Evolutionary conservation across 2,113 vertebrate genomes (phyloP).

Genomic region (Tachysurus fulvidraco): DNA sequence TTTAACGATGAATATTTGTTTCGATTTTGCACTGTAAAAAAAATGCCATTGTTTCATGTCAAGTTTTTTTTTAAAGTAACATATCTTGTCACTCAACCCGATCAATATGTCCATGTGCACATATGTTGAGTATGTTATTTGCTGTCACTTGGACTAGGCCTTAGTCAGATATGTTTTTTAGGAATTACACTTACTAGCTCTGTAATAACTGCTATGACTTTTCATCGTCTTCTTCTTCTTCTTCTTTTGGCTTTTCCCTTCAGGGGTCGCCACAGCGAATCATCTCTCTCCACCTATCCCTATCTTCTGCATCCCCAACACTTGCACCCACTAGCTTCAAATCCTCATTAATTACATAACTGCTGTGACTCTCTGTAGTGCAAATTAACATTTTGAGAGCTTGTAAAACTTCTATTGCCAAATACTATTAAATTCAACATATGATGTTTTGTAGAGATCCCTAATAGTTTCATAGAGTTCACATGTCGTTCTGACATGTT

Average conservation of each 20-base stretch:
- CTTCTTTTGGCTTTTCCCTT: too few species aligned
- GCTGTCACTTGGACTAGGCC: not conserved
- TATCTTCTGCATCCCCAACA: too few species aligned
- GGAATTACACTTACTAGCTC: not conserved
- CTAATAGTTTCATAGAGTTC: not conserved
- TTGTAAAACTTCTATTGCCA: not conserved
- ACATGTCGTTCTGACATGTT: not conserved
- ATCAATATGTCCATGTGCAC: not conserved
- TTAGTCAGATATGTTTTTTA: slow-evolving; percentile 23
- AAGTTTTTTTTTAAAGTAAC: slow-evolving; percentile 9
- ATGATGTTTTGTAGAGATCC: not conserved
- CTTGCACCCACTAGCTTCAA: too few species aligned
- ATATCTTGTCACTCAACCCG: not conserved
- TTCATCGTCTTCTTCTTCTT: too few species aligned
- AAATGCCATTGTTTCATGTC: slow-evolving; percentile 27
- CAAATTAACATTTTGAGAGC: too few species aligned
- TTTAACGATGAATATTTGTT: slow-evolving; percentile 54
- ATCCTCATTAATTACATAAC: too few species aligned
- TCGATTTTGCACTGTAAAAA: slow-evolving; percentile 56
- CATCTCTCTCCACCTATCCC: too few species aligned
- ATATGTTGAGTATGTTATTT: slow-evolving; percentile 25
- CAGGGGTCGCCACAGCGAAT: too few species aligned
- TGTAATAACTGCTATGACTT: not conserved
- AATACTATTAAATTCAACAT: not conserved
- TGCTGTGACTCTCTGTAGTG: not conserved